Conservation (phyloP, 2,113 vertebrate species). For the Candoia aspera region DNA sequence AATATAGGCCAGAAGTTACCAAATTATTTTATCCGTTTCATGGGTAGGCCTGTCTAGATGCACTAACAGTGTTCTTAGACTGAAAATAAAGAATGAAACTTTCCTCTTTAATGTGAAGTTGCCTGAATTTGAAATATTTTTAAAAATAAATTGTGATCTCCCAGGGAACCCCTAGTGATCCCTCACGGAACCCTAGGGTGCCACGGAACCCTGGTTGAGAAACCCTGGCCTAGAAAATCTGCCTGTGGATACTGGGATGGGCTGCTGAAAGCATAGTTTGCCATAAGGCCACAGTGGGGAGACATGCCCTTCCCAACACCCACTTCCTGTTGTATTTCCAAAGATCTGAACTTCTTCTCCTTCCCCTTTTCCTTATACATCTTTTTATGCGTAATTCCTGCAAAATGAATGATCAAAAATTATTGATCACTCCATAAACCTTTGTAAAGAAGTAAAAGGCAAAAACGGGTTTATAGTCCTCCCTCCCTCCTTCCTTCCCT, state of each 20-base stretch:
- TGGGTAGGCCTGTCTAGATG: too few relatives aligned
- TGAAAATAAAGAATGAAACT: too few relatives aligned
- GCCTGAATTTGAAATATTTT: too few relatives aligned
- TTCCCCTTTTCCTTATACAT: slow-evolving; percentile 21
- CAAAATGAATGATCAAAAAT: slow-evolving; percentile 10
- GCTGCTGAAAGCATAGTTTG: slow-evolving; percentile 6
- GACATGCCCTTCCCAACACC: not conserved
- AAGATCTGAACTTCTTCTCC: slow-evolving; percentile 21
- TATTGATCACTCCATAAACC: not conserved
- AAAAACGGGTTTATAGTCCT: slow-evolving; percentile 53
- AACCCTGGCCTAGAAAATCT: not conserved
- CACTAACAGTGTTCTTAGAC: too few relatives aligned
- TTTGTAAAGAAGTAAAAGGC: slow-evolving; percentile 36
- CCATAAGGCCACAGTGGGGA: slow-evolving; percentile 1
- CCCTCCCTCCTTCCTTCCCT: not conserved
- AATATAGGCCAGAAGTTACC: too few relatives aligned
- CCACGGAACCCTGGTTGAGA: too few relatives aligned
- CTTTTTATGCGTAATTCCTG: slow-evolving; percentile 29
- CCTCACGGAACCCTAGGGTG: too few relatives aligned
- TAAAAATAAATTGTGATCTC: too few relatives aligned
- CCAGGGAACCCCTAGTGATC: too few relatives aligned
- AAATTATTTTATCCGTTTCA: too few relatives aligned
- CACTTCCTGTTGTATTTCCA: not conserved
- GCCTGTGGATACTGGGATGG: not conserved
- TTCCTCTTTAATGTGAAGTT: too few relatives aligned